A percentile compares a stretch with the other conserved stretches of the same genome.
Evolutionary conservation across 2,888 invertebrate species (phyloP).

Genomic region (Bugulina stolonifera): DNA sequence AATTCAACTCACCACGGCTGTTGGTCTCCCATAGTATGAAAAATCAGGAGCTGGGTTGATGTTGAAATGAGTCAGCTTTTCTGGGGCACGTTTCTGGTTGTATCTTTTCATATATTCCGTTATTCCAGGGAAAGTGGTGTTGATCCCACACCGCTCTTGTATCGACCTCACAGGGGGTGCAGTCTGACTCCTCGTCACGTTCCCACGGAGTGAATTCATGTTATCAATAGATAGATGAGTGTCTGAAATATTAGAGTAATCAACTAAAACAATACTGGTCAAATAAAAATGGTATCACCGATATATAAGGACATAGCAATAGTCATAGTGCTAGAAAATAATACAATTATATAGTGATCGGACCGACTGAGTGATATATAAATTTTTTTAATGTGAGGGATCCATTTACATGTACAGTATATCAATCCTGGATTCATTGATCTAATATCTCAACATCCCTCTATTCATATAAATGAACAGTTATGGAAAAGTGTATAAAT

Average conservation of each 20-base stretch:
- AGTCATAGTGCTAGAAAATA: too few species aligned
- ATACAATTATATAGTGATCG: too few species aligned
- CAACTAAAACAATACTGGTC: too few species aligned
- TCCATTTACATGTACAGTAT: too few species aligned
- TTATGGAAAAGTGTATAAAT: too few species aligned
- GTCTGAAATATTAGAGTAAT: neutral
- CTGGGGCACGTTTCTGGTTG: slow-evolving; percentile 34
- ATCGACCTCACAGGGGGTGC: slow-evolving; percentile 34
- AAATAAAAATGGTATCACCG: too few species aligned
- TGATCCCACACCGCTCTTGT: slow-evolving; percentile 52
- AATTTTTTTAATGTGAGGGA: too few species aligned
- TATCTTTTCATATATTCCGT: slow-evolving; percentile 49
- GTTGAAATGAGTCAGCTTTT: slow-evolving; percentile 39
- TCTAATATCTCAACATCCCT: too few species aligned
- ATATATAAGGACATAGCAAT: too few species aligned
- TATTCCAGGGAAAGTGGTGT: slow-evolving; percentile 47
- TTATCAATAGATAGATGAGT: neutral
- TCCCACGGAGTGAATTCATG: neutral
- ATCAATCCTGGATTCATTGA: too few species aligned
- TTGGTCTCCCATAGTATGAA: slow-evolving; percentile 42
- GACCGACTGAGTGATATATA: too few species aligned
- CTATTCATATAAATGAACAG: too few species aligned
- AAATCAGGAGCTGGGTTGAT: slow-evolving; percentile 51
- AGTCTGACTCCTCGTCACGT: neutral
- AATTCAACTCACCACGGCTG: slow-evolving; percentile 35